Percentiles rank a stretch among this genome's conserved stretches.
These are phyloP conservation scores for Oryctes rhinoceros DNA, from an alignment of 1,140 invertebrate species.

Conservation along the genomic window DNA sequence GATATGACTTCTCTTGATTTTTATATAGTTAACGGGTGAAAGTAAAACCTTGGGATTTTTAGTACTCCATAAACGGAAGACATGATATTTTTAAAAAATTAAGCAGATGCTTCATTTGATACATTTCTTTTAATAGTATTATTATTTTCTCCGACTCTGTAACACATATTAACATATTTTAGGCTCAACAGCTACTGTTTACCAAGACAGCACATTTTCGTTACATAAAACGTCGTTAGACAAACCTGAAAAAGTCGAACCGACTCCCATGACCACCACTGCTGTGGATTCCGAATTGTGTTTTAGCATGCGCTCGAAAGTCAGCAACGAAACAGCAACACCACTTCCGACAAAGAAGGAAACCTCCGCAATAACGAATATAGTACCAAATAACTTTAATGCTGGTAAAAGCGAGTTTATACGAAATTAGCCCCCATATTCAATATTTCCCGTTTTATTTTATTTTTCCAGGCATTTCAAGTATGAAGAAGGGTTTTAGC, in stretches of 20 bases:
- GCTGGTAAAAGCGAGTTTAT: conserved; percentile 46
- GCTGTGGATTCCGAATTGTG: background rate
- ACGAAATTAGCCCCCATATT: background rate
- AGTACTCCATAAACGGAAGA: too few species aligned
- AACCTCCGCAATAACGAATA: conserved; percentile 48
- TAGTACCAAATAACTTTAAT: conserved; percentile 55
- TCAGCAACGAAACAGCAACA: conserved; percentile 26
- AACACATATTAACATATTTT: background rate
- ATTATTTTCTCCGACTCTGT: background rate
- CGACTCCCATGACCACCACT: background rate
- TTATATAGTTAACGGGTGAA: too few species aligned
- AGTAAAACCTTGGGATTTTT: too few species aligned
- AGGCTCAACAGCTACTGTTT: conserved; percentile 52
- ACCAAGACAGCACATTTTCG: conserved; percentile 49
- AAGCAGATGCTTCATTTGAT: too few species aligned
- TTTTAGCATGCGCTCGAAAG: background rate
- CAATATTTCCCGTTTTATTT: background rate
- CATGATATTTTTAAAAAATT: too few species aligned
- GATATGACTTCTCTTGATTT: too few species aligned
- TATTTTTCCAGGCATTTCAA: conserved; percentile 66
- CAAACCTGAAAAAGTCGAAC: background rate
- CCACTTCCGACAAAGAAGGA: conserved; percentile 28
- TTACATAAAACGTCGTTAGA: conserved; percentile 45
- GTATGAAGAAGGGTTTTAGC: conserved; percentile 81
- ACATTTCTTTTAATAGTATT: background rate